These are phyloP conservation scores for Nephila pilipes DNA, from an alignment of 1,140 invertebrate species.

Conservation along the genomic window DNA sequence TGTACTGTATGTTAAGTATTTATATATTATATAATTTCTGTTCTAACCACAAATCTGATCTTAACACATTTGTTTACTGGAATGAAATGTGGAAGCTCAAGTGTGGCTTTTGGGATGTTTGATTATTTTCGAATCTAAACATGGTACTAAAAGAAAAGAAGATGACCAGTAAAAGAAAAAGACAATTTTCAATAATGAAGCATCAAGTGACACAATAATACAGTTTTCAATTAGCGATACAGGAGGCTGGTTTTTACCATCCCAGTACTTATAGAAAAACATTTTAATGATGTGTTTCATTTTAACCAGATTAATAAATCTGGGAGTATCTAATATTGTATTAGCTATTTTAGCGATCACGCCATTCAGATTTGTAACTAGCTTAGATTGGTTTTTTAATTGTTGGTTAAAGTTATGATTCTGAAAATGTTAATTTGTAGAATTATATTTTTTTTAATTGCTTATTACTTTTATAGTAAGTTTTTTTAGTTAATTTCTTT, in stretches of 20 bases:
- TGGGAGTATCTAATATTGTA: neutral
- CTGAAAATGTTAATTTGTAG: neutral
- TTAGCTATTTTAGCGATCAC: neutral
- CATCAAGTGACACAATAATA: neutral
- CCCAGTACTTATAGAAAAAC: neutral
- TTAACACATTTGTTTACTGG: constrained; percentile 79
- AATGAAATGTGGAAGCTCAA: constrained; percentile 84
- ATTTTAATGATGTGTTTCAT: neutral
- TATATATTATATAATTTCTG: neutral
- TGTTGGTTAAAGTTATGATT: neutral
- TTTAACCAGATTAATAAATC: neutral
- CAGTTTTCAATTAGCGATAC: neutral
- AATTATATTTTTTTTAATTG: neutral
- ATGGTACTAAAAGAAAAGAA: constrained; percentile 97
- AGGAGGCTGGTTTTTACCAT: neutral
- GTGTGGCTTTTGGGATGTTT: constrained; percentile 83
- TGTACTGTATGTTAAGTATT: neutral
- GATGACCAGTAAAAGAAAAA: constrained; percentile 91
- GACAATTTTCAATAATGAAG: neutral
- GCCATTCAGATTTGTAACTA: neutral
- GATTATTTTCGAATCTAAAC: constrained; percentile 91
- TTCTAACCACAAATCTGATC: neutral
- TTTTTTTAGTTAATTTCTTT: neutral
- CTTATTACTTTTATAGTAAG: neutral
- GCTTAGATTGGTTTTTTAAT: neutral